These are phyloP conservation scores for Anthoscopus minutus DNA, from an alignment of 2,113 vertebrate genomes.

Conservation along the genomic window DNA sequence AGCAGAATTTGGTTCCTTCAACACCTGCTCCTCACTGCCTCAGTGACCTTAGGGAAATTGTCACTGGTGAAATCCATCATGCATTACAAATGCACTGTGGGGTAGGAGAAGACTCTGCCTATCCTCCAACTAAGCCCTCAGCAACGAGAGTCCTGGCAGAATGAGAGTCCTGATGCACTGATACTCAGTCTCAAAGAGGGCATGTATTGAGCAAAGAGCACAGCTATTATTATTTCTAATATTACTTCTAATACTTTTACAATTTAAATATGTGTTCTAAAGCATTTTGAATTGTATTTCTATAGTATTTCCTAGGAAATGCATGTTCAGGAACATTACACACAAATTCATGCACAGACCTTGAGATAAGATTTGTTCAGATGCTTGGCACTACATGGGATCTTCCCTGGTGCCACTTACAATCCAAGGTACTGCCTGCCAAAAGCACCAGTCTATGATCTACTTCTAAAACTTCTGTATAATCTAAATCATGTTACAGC, in stretches of 20 bases:
- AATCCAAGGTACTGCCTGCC: neutral
- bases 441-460: neutral
- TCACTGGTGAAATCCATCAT: neutral
- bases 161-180: fast-evolving
- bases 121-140: neutral
- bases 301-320: neutral
- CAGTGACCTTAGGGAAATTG: neutral
- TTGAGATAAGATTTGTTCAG: neutral
- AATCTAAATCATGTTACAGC: neutral
- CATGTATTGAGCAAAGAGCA: neutral
- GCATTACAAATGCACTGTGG: fast-evolving
- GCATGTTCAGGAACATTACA: neutral
- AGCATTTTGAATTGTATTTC: neutral
- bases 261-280: neutral
- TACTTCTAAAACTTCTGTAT: neutral
- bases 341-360: neutral
- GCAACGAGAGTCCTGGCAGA: neutral
- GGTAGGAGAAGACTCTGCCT: neutral
- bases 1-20: neutral
- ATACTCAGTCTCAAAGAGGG: neutral
- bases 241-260: neutral
- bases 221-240: neutral
- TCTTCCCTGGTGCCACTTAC: neutral
- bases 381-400: no score
- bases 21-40: neutral